A percentile compares a stretch with the other conserved stretches of the same genome.
These are phyloP conservation scores for Eclectus roratus DNA, from an alignment of 2,113 vertebrate species.

Conservation along the genomic window DNA sequence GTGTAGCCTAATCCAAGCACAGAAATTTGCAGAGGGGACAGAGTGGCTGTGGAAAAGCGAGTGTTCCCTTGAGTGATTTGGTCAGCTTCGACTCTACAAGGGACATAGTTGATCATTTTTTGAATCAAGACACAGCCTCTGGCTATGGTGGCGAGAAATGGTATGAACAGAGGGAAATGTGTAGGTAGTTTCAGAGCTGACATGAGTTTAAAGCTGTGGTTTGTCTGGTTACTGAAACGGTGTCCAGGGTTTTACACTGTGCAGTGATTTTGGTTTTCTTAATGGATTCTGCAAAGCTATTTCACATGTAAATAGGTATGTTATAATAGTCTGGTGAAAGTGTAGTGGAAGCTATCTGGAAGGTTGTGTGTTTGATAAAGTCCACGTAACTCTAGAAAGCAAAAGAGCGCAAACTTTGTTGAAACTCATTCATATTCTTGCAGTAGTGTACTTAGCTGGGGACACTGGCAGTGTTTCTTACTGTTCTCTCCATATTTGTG, in stretches of 20 bases:
- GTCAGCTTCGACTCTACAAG: neutral
- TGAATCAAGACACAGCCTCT: neutral
- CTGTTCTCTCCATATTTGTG: fast-evolving
- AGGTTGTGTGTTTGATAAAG: neutral
- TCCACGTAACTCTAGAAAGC: neutral
- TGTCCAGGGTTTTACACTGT: neutral
- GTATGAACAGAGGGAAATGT: neutral
- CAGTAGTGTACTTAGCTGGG: neutral
- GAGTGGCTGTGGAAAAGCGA: neutral
- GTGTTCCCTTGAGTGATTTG: neutral
- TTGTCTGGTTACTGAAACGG: neutral
- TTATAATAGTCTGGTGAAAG: neutral
- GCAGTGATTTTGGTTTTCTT: neutral
- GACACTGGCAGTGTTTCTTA: fast-evolving
- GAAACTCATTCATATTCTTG: neutral
- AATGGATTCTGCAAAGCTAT: neutral
- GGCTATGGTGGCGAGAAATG: neutral
- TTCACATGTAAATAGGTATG: neutral
- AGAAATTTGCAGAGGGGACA: neutral
- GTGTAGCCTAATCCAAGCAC: neutral
- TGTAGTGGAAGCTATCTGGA: neutral
- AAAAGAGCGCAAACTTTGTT: neutral
- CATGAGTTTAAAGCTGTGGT: neutral
- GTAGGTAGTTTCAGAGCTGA: neutral
- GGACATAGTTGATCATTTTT: neutral